Percentiles rank a stretch among this genome's conserved stretches.
Evolutionary conservation across 2,888 invertebrate genomes (phyloP).

Genomic region (Rhagophthalmus giganteus): DNA sequence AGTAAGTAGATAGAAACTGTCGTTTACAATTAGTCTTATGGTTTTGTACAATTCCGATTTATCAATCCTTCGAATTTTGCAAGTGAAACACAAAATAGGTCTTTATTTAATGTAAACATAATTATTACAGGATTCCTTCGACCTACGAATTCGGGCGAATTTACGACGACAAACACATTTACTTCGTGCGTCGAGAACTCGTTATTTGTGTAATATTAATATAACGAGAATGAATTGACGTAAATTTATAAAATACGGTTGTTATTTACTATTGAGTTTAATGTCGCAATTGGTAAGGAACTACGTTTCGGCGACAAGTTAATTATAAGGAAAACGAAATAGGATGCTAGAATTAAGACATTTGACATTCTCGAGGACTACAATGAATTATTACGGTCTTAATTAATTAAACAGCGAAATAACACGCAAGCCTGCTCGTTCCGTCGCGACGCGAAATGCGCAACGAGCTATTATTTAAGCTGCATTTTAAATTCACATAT

Average conservation of each 20-base stretch:
- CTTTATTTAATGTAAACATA: too few species aligned
- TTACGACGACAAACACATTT: neutral
- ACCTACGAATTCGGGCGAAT: too few species aligned
- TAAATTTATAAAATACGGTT: conserved; percentile 4
- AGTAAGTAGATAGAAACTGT: too few species aligned
- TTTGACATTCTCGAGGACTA: conserved; percentile 47
- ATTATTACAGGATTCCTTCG: too few species aligned
- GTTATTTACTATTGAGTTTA: conserved; percentile 18
- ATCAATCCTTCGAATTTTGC: too few species aligned
- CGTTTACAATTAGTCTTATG: too few species aligned
- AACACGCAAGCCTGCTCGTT: conserved; percentile 40
- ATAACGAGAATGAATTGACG: neutral
- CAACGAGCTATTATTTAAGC: conserved; percentile 23
- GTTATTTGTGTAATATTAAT: neutral
- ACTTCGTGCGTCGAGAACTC: neutral
- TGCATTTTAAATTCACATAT: conserved; percentile 31
- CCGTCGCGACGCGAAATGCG: conserved; percentile 24
- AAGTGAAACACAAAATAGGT: too few species aligned
- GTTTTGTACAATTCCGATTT: too few species aligned
- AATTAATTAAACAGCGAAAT: conserved; percentile 46
- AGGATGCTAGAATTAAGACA: conserved; percentile 48
- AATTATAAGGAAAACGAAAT: conserved; percentile 49
- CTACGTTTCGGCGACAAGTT: conserved; percentile 44
- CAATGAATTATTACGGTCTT: conserved; percentile 44
- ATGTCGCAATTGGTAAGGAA: conserved; percentile 29